Evolutionary conservation across 2,113 vertebrate genomes (phyloP).

Genomic region (Periophthalmus modestus): DNA sequence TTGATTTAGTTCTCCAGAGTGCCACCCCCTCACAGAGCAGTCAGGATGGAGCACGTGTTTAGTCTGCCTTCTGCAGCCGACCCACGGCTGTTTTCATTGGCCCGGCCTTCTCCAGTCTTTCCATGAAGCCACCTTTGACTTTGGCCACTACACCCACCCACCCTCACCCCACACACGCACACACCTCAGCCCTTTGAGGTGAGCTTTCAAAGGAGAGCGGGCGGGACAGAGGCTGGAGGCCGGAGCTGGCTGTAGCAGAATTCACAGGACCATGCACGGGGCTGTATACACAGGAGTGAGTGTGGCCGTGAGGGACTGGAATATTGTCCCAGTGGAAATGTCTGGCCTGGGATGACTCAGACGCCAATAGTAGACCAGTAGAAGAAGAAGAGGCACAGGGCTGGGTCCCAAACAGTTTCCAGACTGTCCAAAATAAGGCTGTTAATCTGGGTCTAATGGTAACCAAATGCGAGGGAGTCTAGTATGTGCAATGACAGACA

Average conservation of each 20-base stretch:
- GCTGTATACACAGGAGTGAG: constrained; percentile 66
- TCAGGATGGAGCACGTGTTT: constrained; percentile 77
- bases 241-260: constrained; percentile 43
- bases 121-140: constrained; percentile 51
- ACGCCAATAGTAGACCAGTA: constrained; percentile 47
- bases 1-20: constrained; percentile 21
- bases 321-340: constrained; percentile 72
- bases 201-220: constrained; percentile 41
- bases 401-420: constrained; percentile 69
- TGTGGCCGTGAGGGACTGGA: constrained; percentile 56
- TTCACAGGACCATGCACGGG: constrained; percentile 41
- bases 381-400: constrained; percentile 56
- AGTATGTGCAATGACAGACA: constrained; percentile 31
- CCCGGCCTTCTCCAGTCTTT: constrained; percentile 56
- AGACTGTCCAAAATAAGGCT: constrained; percentile 73
- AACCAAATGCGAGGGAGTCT: constrained; percentile 67
- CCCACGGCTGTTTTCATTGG: constrained; percentile 70
- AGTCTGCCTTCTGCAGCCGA: constrained; percentile 68
- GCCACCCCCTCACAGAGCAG: constrained; percentile 29
- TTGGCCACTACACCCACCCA: constrained; percentile 30
- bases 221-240: constrained; percentile 43
- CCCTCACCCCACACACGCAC: constrained; percentile 31
- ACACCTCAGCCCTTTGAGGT: constrained; percentile 54
- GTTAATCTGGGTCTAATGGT: constrained; percentile 65
- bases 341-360: constrained; percentile 75